Evolutionary conservation across 2,797 vertebrate genomes (phyloP), one percentile per base, ranked within the genome.

Genomic region (Brachyalestes nurse): DNA sequence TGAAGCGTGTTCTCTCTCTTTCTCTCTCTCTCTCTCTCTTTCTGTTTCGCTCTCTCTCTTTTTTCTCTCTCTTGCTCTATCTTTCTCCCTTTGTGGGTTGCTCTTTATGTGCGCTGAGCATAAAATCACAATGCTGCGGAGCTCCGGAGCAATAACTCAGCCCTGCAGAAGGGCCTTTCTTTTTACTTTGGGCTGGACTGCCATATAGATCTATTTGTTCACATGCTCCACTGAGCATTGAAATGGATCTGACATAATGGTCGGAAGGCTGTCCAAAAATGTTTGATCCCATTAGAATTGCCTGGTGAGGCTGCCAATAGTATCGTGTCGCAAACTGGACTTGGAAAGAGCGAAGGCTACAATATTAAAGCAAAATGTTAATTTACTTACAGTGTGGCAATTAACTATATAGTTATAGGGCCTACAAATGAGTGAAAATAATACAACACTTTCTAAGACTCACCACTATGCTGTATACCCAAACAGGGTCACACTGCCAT

Each of bases 71-170:
- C 65, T 57, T 12, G 60, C 42, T 49, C 23, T 67, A 49, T 72
- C 40, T 55, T 40, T 28, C 57, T 49, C 67, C 77, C 55, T 75
- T 60, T 69, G 42, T 77, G 89, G 88, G 72, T 84, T 81, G 86
- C 83, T 91, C 86, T 91, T 87, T 81, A 87, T 89, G 82, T 88
- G 89, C 88, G 89, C 91, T 86, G 90, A 82, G 86, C 23, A 61
- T 88, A 88, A 85, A 90, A 90, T 91, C 89, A 89, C 86, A 89
- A 89, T 85, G 85, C 80, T 70, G 49, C 47, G 60, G 55, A 57
- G 58, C 76, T 72, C 65, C 45, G 34, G 72, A 76, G 76, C 78
- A 83, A 79, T 79, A 83, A 82, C 61, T 75, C 69, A 55, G 58
- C 21, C 71, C 76, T 69, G 76, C 82, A 78, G 53, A 42, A 34